Evolutionary conservation across 2,797 vertebrate species (phyloP).

Genomic region (Caiman crocodilus): DNA sequence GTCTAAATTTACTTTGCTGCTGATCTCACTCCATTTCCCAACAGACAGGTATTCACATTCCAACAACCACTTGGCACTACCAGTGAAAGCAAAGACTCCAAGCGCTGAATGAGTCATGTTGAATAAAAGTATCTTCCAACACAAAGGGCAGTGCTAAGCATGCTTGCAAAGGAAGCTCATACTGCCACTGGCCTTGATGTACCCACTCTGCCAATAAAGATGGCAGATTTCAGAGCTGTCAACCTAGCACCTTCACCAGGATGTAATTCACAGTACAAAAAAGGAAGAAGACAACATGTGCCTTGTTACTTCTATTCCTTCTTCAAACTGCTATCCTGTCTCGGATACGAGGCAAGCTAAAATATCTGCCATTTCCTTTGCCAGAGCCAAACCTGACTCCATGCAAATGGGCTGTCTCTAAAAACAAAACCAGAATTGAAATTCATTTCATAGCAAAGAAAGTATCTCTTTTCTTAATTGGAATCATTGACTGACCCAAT

Average conservation of each 20-base stretch:
- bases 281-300: neutral
- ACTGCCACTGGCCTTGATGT: neutral
- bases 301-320: neutral
- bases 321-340: neutral
- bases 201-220: neutral
- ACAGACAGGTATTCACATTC: neutral
- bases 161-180: neutral
- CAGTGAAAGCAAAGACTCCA: neutral
- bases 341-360: neutral
- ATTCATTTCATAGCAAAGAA: neutral
- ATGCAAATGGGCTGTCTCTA: neutral
- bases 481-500: neutral
- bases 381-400: neutral
- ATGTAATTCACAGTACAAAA: neutral
- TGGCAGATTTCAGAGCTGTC: neutral
- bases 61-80: neutral
- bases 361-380: neutral
- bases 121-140: neutral
- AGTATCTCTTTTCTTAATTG: neutral
- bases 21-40: neutral
- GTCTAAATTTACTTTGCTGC: slow-evolving; percentile 2
- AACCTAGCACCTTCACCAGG: neutral
- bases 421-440: neutral
- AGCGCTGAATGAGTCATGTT: neutral
- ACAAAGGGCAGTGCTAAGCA: fast-evolving